Evolutionary conservation across 1,140 invertebrate species (phyloP).

Genomic region (Colletes gigas): DNA sequence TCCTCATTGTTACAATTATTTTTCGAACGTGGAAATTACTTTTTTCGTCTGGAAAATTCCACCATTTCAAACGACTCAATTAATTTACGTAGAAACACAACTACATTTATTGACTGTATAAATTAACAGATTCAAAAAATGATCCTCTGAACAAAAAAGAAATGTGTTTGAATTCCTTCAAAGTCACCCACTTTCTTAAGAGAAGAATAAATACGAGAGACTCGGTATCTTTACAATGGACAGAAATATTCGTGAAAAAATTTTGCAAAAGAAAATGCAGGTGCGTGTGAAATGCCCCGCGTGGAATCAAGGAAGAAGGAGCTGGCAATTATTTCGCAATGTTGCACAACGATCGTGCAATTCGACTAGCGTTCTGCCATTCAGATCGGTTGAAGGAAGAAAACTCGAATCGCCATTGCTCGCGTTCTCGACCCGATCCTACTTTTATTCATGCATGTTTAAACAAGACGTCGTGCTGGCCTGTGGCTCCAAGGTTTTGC

Average conservation of each 20-base stretch:
- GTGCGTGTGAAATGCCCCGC: neutral
- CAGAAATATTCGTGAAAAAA: neutral
- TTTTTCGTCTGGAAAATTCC: too few relatives aligned
- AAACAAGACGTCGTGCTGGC: neutral
- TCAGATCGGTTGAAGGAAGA: neutral
- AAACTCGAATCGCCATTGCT: neutral
- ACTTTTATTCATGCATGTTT: slow-evolving; percentile 22
- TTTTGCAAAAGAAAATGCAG: neutral
- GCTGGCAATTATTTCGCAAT: neutral
- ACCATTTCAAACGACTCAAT: too few relatives aligned
- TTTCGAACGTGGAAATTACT: too few relatives aligned
- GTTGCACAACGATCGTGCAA: neutral
- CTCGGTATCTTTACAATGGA: neutral
- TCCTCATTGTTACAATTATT: neutral
- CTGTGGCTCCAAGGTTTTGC: slow-evolving; percentile 2
- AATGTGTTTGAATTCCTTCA: too few relatives aligned
- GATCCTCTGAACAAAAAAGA: too few relatives aligned
- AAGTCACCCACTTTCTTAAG: neutral
- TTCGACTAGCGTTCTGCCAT: neutral
- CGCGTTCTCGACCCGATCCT: neutral
- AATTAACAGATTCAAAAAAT: too few relatives aligned
- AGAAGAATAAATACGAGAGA: neutral
- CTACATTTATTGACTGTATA: too few relatives aligned
- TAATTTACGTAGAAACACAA: too few relatives aligned
- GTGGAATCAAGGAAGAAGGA: slow-evolving; percentile 5